A percentile compares a stretch with the other conserved stretches of the same genome.
Evolutionary conservation across 2,888 invertebrate species (phyloP).

Genomic region (Polia nebulosa): DNA sequence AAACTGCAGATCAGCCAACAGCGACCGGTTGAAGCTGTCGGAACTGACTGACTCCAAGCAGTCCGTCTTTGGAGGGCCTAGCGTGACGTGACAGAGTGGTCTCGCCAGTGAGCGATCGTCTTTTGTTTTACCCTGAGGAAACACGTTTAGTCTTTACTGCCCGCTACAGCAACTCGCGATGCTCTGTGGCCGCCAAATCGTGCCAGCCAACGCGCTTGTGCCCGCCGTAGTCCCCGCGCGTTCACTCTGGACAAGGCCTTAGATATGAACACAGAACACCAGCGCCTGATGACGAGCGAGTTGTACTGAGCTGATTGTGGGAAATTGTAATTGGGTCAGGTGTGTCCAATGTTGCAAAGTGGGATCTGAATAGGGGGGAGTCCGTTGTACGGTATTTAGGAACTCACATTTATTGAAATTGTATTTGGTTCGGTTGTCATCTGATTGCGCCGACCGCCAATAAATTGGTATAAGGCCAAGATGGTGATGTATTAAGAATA

Average conservation of each 20-base stretch:
- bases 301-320: constrained; percentile 55
- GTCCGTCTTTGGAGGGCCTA: no score
- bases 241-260: background rate
- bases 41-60: no score
- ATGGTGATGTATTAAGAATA: background rate
- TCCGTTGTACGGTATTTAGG: background rate
- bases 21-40: no score
- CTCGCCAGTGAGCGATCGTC: background rate
- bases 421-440: no score
- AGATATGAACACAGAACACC: constrained; percentile 49
- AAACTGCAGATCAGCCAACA: no score
- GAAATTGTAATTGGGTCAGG: constrained; percentile 60
- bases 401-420: background rate
- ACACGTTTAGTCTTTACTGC: no score
- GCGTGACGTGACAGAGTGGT: no score
- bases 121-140: background rate
- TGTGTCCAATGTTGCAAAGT: constrained; percentile 19
- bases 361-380: background rate
- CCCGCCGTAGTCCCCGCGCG: background rate
- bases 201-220: background rate
- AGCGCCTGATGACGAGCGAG: constrained; percentile 45
- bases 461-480: no score
- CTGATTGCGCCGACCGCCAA: no score
- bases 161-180: no score
- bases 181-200: no score